Percentiles rank a stretch among this genome's conserved stretches.
These are phyloP conservation scores for Gasterosteus aculeatus DNA, from an alignment of 2,113 vertebrate species.

Conservation along the genomic window DNA sequence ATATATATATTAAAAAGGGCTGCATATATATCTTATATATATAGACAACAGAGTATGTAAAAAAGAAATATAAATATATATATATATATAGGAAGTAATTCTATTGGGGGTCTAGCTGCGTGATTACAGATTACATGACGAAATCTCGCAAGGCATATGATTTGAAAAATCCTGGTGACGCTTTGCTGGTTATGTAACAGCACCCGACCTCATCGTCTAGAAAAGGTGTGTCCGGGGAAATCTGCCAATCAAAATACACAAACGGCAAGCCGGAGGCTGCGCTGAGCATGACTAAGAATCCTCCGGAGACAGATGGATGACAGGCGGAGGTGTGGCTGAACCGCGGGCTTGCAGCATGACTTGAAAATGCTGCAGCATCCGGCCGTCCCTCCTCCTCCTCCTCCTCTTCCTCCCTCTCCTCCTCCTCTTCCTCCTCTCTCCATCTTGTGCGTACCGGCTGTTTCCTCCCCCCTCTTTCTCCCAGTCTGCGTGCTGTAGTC, in stretches of 20 bases:
- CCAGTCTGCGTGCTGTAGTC: constrained; percentile 69
- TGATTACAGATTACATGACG: constrained; percentile 30
- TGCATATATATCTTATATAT: too few relatives aligned
- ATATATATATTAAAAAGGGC: too few relatives aligned
- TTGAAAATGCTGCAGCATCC: constrained; percentile 82
- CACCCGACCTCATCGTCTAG: constrained; percentile 39
- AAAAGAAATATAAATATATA: too few relatives aligned
- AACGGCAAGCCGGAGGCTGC: constrained; percentile 38
- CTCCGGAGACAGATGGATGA: constrained; percentile 42
- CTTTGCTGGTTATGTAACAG: constrained; percentile 55
- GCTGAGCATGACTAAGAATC: constrained; percentile 37
- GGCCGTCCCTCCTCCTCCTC: constrained; percentile 51
- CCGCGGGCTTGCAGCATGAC: constrained; percentile 68
- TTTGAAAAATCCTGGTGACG: constrained; percentile 1
- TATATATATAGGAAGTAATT: not conserved
- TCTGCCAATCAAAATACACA: constrained; percentile 55
- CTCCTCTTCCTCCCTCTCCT: constrained; percentile 32
- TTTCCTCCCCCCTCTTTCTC: constrained; percentile 52
- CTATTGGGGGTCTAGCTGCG: not conserved
- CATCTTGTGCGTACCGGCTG: constrained; percentile 50
- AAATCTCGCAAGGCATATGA: constrained; percentile 26
- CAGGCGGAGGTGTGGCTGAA: constrained; percentile 35
- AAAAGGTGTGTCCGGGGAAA: constrained; percentile 48
- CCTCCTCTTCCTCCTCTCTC: constrained; percentile 39
- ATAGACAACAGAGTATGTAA: not conserved